A percentile compares a stretch with the other conserved stretches of the same genome.
phyloP scores from a whole-genome alignment of 2,888 invertebrate genomes.

The Euplexia lucipara region DNA sequence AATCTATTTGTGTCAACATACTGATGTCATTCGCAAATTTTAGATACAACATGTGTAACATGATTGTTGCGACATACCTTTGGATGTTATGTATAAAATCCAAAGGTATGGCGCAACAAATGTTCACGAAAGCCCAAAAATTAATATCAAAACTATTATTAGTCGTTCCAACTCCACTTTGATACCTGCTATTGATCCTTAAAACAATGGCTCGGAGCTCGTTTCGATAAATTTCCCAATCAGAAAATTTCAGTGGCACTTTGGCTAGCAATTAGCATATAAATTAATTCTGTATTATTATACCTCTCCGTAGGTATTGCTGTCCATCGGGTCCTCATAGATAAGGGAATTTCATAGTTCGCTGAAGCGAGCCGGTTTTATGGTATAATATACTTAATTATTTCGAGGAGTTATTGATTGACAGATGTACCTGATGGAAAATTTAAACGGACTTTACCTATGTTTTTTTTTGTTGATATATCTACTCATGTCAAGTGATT shows the following conservation, averaged over 20 bases:
- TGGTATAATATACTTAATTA: constrained; percentile 42
- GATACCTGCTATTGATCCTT: constrained; percentile 32
- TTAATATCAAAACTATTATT: constrained; percentile 7
- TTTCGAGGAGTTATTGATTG: constrained; percentile 33
- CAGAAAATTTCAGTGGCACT: constrained; percentile 59
- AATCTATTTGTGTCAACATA: no score
- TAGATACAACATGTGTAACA: no score
- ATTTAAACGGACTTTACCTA: no score
- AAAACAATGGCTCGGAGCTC: constrained; percentile 24
- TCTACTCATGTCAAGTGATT: no score
- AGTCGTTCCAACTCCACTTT: constrained; percentile 31
- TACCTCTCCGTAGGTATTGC: constrained; percentile 45
- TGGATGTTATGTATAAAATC: no score
- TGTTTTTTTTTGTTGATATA: no score
- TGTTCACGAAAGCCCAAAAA: neutral
- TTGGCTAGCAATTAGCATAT: constrained; percentile 68
- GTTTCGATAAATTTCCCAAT: constrained; percentile 60
- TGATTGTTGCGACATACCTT: no score
- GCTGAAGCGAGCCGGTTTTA: constrained; percentile 31
- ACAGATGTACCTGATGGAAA: no score
- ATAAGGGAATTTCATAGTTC: constrained; percentile 59
- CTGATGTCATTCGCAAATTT: no score
- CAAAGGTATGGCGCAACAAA: no score
- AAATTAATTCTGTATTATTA: constrained; percentile 69
- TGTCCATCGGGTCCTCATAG: constrained; percentile 51